These are phyloP conservation scores for Beris morrisii DNA, from an alignment of 2,888 invertebrate genomes.

Conservation along the genomic window DNA sequence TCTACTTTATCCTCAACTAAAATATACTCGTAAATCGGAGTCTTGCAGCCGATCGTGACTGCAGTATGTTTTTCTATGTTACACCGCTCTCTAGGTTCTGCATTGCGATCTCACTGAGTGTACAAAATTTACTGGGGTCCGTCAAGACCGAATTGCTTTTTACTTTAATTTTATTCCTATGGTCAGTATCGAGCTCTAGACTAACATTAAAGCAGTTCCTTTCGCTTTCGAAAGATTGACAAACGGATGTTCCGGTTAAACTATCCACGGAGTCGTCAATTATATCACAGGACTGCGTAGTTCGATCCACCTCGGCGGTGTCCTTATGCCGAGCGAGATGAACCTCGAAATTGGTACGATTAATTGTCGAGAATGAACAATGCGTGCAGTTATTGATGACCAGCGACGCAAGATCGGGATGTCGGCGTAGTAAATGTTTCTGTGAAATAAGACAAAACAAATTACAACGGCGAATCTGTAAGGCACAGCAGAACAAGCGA, in stretches of 20 bases:
- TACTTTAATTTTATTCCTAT: slow-evolving; percentile 51
- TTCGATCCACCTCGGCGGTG: neutral
- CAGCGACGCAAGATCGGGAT: slow-evolving; percentile 68
- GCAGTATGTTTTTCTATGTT: too few relatives aligned
- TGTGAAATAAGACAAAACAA: slow-evolving; percentile 39
- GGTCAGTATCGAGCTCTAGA: slow-evolving; percentile 13
- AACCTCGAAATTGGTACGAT: slow-evolving; percentile 49
- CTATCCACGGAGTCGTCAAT: neutral
- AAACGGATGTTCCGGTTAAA: neutral
- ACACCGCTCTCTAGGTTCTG: neutral
- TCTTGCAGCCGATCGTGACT: too few relatives aligned
- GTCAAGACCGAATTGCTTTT: slow-evolving; percentile 49
- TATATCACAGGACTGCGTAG: neutral
- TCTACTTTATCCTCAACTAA: too few relatives aligned
- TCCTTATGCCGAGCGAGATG: slow-evolving; percentile 51
- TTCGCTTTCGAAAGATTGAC: too few relatives aligned
- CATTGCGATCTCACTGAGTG: slow-evolving; percentile 35
- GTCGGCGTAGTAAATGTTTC: slow-evolving; percentile 75
- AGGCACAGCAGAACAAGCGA: neutral
- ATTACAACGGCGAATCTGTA: neutral
- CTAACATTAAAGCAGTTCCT: neutral
- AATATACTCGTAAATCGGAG: too few relatives aligned
- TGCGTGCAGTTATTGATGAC: slow-evolving; percentile 57
- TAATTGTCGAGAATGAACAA: slow-evolving; percentile 53
- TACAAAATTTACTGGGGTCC: slow-evolving; percentile 43